Evolutionary conservation across 2,797 vertebrate species (phyloP).

Genomic region (Danionella dracula): DNA sequence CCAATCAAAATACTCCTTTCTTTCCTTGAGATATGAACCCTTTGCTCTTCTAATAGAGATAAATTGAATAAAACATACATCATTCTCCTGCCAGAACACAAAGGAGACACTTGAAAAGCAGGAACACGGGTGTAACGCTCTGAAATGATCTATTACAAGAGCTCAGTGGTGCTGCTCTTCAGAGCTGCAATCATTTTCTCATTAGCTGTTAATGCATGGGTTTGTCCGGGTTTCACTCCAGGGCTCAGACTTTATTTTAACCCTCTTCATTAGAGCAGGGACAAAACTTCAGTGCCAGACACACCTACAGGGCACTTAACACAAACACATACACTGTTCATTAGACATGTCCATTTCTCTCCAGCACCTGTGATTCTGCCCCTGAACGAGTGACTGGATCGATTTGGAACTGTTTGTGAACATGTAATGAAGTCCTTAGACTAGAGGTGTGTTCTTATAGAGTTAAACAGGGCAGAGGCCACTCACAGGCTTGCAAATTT

Average conservation of each 20-base stretch:
- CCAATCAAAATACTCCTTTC: too few relatives aligned
- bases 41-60: too few relatives aligned
- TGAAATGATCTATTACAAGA: background rate
- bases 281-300: slow-evolving; percentile 52
- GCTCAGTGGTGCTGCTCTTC: slow-evolving; percentile 49
- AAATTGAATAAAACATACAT: too few relatives aligned
- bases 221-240: slow-evolving; percentile 69
- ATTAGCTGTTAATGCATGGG: slow-evolving; percentile 76
- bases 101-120: background rate
- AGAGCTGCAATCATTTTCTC: slow-evolving; percentile 77
- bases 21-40: too few relatives aligned
- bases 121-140: slow-evolving; percentile 18
- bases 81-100: too few relatives aligned
- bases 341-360: slow-evolving; percentile 62
- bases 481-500: slow-evolving; percentile 48
- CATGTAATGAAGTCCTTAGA: slow-evolving; percentile 63
- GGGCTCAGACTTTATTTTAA: slow-evolving; percentile 75
- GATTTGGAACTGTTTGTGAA: slow-evolving; percentile 57
- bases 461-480: slow-evolving; percentile 48
- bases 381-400: slow-evolving; percentile 59
- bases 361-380: slow-evolving; percentile 67
- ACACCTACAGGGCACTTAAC: slow-evolving; percentile 67
- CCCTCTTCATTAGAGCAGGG: slow-evolving; percentile 81
- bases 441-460: slow-evolving; percentile 59
- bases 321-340: slow-evolving; percentile 57